Conservation (phyloP, 2,888 invertebrate genomes). For the Xiphydria camelus region DNA sequence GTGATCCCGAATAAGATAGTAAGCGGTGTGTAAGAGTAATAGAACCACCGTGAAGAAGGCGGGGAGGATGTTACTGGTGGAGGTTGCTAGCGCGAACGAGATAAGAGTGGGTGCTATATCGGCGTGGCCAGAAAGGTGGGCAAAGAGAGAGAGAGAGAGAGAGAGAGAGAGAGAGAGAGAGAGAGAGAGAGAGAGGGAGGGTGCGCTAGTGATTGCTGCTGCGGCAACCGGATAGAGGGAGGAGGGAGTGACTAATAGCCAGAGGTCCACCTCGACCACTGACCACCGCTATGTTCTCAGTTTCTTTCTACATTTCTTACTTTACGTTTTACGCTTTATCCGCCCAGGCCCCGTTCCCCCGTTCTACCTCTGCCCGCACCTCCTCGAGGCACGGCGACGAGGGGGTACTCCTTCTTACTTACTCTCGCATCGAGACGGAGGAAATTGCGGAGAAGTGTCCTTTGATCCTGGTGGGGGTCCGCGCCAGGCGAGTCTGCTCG, state of each 20-base stretch:
- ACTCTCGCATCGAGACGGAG: conserved; percentile 1
- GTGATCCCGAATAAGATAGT: conserved; percentile 36
- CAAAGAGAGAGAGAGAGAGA: conserved; percentile 17
- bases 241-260: conserved; percentile 43
- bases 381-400: too few relatives aligned
- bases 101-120: conserved; percentile 43
- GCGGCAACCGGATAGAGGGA: conserved; percentile 23
- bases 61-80: conserved; percentile 6
- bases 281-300: conserved; percentile 34
- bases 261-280: conserved; percentile 28
- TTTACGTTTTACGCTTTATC: conserved; percentile 4
- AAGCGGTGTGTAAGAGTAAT: conserved; percentile 43
- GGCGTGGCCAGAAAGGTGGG: conserved; percentile 9
- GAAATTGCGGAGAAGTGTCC: conserved; percentile 2
- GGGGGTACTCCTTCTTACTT: background rate
- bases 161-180: background rate
- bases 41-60: conserved; percentile 30
- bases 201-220: conserved; percentile 38
- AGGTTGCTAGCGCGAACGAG: conserved; percentile 33
- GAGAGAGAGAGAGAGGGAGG: conserved; percentile 20
- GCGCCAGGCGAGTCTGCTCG: too few relatives aligned
- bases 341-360: background rate
- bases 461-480: too few relatives aligned
- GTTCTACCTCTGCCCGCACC: background rate
- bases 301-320: conserved; percentile 31